Evolutionary conservation across 1,140 invertebrate species (phyloP).

Genomic region (Drosophila kurseongensis): DNA sequence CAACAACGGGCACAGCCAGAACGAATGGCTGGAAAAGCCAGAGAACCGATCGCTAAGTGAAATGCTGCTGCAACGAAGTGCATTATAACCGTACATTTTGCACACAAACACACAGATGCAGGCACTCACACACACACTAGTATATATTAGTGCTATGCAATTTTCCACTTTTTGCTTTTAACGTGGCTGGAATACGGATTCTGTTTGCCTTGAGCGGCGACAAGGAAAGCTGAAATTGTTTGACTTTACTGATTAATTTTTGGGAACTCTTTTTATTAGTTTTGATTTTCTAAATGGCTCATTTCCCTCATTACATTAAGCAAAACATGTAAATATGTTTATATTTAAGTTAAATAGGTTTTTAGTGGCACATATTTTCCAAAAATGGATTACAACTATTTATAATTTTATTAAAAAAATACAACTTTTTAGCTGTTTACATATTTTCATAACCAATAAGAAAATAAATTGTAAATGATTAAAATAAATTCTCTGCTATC

Average conservation of each 20-base stretch:
- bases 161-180: constrained; percentile 73
- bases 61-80: constrained; percentile 59
- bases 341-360: no score
- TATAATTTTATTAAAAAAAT: no score
- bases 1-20: constrained; percentile 51
- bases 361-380: no score
- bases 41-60: constrained; percentile 63
- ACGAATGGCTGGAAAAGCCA: constrained; percentile 47
- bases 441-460: no score
- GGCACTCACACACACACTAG: background rate
- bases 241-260: constrained; percentile 9
- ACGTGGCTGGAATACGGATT: constrained; percentile 64
- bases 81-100: constrained; percentile 76
- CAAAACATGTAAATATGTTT: no score
- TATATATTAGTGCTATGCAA: constrained; percentile 42
- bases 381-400: no score
- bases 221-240: constrained; percentile 33
- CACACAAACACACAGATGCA: constrained; percentile 43
- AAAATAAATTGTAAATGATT: no score
- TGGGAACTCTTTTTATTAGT: background rate
- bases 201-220: constrained; percentile 52
- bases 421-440: no score
- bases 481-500: no score
- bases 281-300: background rate
- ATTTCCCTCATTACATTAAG: no score